Evolutionary conservation across 2,113 vertebrate genomes (phyloP), one percentile per base, ranked within the genome.

Genomic region (Lamprotornis superbus): DNA sequence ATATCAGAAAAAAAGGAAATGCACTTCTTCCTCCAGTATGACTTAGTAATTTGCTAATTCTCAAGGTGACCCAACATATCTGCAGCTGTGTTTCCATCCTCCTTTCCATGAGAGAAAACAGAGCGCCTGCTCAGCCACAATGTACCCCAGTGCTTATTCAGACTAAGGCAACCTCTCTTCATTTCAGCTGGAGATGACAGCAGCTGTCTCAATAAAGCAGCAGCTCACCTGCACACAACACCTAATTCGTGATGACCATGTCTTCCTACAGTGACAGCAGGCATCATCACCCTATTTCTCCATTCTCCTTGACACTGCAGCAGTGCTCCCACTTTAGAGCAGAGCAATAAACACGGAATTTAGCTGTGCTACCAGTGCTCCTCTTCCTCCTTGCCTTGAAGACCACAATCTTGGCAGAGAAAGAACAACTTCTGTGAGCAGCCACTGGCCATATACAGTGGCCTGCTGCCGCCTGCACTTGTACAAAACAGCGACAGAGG

Each of bases 131-230:
- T 47, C 70, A 67, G 17, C 64, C 31, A 28, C 30, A 28, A 19
- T 0, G 1, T 19, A 17, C 11, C 21, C 27, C 37, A 24, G 9
- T 4, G 15, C 10, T 63, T 39, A 37, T 15, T 61, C n/a, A 40
- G 18, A 20, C 33, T 14, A 17, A 33, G 82, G 52, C 31, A 88
- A n/a, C 1, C 24, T 83, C 80, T 80, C 47, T 57, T 27, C 12
- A 2, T 49, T 65, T 46, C 55, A 84, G 47, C 46, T 69, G 50
- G 50, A 77, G 40, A 22, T n/a, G 4, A 27, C 27, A 56, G 83
- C 18, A 50, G 42, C 24, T 33, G 18, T 27, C 10, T 70, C 61
- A 42, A 11, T 10, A 39, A 22, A 83, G 90, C 70, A 60, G 46
- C 90, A 47, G 12, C 55, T 68, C 15, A 2, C 68, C 55, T 17